Evolutionary conservation across 1,140 invertebrate genomes (phyloP), one percentile per base, ranked within the genome.

Genomic region (Orchestia grillus): DNA sequence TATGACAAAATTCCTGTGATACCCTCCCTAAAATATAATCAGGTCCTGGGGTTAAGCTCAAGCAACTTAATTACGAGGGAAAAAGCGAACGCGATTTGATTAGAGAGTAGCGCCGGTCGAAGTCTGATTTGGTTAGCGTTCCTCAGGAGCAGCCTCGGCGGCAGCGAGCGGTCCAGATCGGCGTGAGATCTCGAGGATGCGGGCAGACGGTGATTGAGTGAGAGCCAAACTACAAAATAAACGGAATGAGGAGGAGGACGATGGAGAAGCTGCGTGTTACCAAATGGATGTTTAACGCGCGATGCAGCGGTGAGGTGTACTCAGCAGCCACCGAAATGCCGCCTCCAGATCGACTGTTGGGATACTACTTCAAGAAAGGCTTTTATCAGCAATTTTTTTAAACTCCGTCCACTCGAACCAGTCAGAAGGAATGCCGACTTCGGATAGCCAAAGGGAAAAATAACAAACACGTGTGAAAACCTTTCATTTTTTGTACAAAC

Each of bases 1-100:
- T 97, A 97, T 97, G 96, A 97, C 96, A 96, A 97, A 97, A 97
- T 97, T 97, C 96, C 96, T 96, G 96, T 97, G 96, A 97, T 97
- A 97, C 96, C 96, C 96, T 96, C 96, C 96, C 95, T 97, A 96
- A 97, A 97, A 97, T 97, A 97, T 97, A 97, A 97, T 97, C 96
- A 97, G 96, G 95, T 96, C 96, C 96, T 96, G 96, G 96, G 96
- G 96, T 97, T 97, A 97, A 97, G 96, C 96, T 96, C 96, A 96
- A 96, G 95, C 96, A 97, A 97, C 96, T 97, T 97, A 97, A 97
- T 97, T 97, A 97, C 96, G 95, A 96, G 96, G 96, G 96, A 96
- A 97, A 97, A 96, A 96, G 96, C 96, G 95, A 96, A 95, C 96
- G 96, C 96, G 62, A 96, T 97, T 96, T 96, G 96, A 96, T 97